A percentile compares a stretch with the other conserved stretches of the same genome.
phyloP scores from a whole-genome alignment of 2,113 vertebrate genomes.

The Callocephalon fimbriatum region DNA sequence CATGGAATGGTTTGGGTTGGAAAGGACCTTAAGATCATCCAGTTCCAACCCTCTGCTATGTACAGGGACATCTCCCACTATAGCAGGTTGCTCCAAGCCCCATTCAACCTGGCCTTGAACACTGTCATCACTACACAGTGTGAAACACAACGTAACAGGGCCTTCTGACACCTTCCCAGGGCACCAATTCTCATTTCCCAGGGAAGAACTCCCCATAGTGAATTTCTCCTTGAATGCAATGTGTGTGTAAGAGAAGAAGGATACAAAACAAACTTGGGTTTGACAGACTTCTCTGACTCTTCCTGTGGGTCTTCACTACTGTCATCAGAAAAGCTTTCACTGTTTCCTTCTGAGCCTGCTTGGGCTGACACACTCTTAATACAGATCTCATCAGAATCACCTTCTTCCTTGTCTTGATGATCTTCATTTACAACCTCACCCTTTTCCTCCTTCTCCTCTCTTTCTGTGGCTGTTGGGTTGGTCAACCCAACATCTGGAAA shows the following conservation, averaged over 20 bases:
- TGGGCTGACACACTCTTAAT: background rate
- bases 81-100: background rate
- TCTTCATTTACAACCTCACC: background rate
- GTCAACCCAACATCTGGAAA: background rate
- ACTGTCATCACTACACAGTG: accelerated
- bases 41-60: background rate
- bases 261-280: slow-evolving; percentile 78
- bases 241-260: slow-evolving; percentile 70
- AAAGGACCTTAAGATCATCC: background rate
- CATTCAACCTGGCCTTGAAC: background rate
- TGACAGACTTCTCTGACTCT: background rate
- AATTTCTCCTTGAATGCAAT: background rate
- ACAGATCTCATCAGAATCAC: background rate
- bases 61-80: background rate
- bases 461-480: background rate
- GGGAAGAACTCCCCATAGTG: background rate
- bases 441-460: background rate
- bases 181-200: background rate
- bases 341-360: background rate
- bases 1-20: background rate
- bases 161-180: background rate
- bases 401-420: background rate
- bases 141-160: background rate
- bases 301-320: background rate
- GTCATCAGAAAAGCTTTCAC: background rate